Conservation (phyloP, 2,888 invertebrate genomes). For the Drosophila formosana region DNA sequence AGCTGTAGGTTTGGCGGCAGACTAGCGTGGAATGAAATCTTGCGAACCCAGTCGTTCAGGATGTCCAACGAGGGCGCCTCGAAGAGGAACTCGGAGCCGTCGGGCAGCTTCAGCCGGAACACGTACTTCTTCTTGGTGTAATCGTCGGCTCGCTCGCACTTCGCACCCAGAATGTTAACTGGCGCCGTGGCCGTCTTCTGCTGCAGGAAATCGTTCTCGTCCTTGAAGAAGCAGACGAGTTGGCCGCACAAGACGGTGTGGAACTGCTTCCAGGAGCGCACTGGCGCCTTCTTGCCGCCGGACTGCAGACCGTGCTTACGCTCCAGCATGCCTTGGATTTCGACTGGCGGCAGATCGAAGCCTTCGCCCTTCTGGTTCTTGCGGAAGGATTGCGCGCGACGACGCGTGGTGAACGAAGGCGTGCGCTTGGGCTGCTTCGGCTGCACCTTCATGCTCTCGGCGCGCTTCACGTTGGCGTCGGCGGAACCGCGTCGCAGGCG, state of each 20-base stretch:
- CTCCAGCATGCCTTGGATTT: conserved; percentile 95
- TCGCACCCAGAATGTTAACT: conserved; percentile 91
- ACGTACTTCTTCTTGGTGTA: conserved; percentile 98
- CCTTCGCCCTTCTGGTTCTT: conserved; percentile 88
- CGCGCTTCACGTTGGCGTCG: conserved; percentile 89
- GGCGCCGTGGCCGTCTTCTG: conserved; percentile 95
- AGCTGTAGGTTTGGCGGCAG: conserved; percentile 95
- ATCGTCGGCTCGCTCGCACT: conserved; percentile 94
- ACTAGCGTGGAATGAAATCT: conserved; percentile 96
- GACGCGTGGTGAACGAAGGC: conserved; percentile 97
- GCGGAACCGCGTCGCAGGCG: conserved; percentile 87
- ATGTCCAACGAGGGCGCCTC: conserved; percentile 90
- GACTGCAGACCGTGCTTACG: conserved; percentile 97
- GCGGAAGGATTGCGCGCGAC: conserved; percentile 94
- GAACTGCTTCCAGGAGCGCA: conserved; percentile 97
- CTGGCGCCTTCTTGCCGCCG: conserved; percentile 97
- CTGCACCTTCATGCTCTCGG: conserved; percentile 94
- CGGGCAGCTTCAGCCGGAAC: conserved; percentile 93
- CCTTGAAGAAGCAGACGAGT: conserved; percentile 98
- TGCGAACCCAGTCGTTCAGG: conserved; percentile 96
- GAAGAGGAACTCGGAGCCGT: conserved; percentile 97
- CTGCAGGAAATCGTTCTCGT: conserved; percentile 94
- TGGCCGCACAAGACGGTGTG: conserved; percentile 98
- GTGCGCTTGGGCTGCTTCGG: conserved; percentile 95
- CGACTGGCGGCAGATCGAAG: conserved; percentile 92